Base-by-base conservation (phyloP, 2,888 invertebrate species). In the Drosophila leonis region DNA sequence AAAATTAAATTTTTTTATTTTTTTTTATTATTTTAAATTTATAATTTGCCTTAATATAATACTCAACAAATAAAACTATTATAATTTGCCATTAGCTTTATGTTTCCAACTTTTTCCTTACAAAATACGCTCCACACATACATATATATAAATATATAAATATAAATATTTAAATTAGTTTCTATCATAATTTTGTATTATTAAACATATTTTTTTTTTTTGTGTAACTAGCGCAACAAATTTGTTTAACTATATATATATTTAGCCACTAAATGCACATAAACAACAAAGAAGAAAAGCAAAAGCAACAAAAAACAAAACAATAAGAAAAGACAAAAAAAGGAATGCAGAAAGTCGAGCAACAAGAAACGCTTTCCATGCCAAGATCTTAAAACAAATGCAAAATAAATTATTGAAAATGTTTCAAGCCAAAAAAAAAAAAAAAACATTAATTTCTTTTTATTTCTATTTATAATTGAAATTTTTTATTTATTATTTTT, bases 361-460 rank as follows among this genome's bases (percentile, higher is more conserved):
- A 59, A 54, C 1, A 59, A 63, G 31, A 20, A 42, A 44, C 55
- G 60, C 48, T 41, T 51, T 66, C 27, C 64, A n/a, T 56, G 15
- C 44, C 56, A 65, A 67, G 60, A 55, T 63, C 48, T 31, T 64
- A 57, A 72, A 72, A 80, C 48, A 64, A 72, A 64, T 59, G 51
- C 65, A 70, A 57, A 79, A 82, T 79, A 75, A 83, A 80, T 84
- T 85, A 82, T 86, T 79, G 82, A 86, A 84, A 84, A 81, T 82
- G 71, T 84, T 84, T 83, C 77, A 86, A 85, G 74, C 71, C 78
- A 83, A 79, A 79, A 68, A 74, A 64, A 75, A 18, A 39, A 41
- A 20, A 42, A 68, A 61, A 62, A 44, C 67, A n/a, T 64, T 70
- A 18, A 62, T 78, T 78, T 72, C 24, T 20, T 66, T 57, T 56